phyloP scores from a whole-genome alignment of 1,140 invertebrate species.

The Cotesia glomerata region DNA sequence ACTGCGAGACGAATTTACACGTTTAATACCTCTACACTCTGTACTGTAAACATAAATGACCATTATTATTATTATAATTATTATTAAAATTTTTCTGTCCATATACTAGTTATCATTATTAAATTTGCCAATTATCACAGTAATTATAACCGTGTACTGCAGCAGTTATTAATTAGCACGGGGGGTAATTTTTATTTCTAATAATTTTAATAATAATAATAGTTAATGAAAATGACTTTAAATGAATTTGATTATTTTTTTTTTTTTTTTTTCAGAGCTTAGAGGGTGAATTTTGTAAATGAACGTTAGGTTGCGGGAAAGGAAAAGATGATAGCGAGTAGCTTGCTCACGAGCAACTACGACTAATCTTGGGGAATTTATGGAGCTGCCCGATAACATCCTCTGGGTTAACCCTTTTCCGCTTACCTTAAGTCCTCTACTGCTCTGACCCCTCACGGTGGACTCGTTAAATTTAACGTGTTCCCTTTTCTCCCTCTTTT shows the following conservation, averaged over 20 bases:
- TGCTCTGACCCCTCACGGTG: slow-evolving; percentile 10
- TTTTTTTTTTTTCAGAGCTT: not conserved
- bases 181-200: too few species aligned
- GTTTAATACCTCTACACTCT: not conserved
- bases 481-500: slow-evolving; percentile 15
- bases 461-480: slow-evolving; percentile 31
- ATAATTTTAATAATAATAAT: too few species aligned
- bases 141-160: too few species aligned
- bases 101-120: too few species aligned
- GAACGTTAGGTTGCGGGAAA: not conserved
- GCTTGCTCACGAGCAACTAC: slow-evolving; percentile 11
- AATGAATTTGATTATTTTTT: too few species aligned
- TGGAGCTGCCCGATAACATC: slow-evolving; percentile 50
- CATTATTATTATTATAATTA: too few species aligned
- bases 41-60: not conserved
- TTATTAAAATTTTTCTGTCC: too few species aligned
- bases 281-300: not conserved
- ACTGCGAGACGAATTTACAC: slow-evolving; percentile 30
- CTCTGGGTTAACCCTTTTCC: slow-evolving; percentile 43
- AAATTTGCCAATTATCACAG: too few species aligned
- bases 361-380: slow-evolving; percentile 52
- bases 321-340: slow-evolving; percentile 17
- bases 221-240: too few species aligned
- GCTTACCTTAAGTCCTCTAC: slow-evolving; percentile 45
- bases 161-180: too few species aligned